phyloP scores from a whole-genome alignment of 2,888 invertebrate species.

The Heliconius ismenius region DNA sequence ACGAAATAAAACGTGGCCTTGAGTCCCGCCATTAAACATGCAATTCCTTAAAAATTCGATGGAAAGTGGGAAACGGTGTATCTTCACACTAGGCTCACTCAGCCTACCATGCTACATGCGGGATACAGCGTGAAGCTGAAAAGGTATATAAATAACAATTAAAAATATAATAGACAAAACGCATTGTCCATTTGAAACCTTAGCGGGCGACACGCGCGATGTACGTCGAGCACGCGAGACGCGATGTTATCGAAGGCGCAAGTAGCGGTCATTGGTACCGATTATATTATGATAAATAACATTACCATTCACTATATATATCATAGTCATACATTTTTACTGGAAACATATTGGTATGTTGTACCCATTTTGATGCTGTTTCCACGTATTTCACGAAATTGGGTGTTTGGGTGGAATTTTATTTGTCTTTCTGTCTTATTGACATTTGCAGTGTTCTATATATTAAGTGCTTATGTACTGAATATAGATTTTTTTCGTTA shows the following conservation, averaged over 20 bases:
- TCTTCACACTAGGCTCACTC: not conserved
- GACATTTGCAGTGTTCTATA: too few relatives aligned
- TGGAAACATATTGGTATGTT: too few relatives aligned
- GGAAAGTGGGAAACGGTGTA: not conserved
- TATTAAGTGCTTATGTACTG: too few relatives aligned
- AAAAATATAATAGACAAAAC: not conserved
- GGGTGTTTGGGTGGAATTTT: too few relatives aligned
- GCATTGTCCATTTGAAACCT: conserved; percentile 16
- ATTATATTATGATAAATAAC: conserved; percentile 25
- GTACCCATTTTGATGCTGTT: too few relatives aligned
- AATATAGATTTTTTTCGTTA: conserved; percentile 8
- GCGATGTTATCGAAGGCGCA: conserved; percentile 36
- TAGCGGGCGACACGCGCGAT: conserved; percentile 27
- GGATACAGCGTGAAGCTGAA: not conserved
- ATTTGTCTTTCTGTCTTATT: too few relatives aligned
- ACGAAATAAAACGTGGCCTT: too few relatives aligned
- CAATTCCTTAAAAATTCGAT: too few relatives aligned
- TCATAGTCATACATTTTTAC: too few relatives aligned
- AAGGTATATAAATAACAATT: not conserved
- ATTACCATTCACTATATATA: conserved; percentile 2
- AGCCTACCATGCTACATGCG: not conserved
- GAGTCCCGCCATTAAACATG: too few relatives aligned
- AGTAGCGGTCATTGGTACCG: conserved; percentile 41
- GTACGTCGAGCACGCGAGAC: conserved; percentile 22
- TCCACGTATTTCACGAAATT: too few relatives aligned